Evolutionary conservation across 1,140 invertebrate genomes (phyloP).

Genomic region (Drosophila insularis): DNA sequence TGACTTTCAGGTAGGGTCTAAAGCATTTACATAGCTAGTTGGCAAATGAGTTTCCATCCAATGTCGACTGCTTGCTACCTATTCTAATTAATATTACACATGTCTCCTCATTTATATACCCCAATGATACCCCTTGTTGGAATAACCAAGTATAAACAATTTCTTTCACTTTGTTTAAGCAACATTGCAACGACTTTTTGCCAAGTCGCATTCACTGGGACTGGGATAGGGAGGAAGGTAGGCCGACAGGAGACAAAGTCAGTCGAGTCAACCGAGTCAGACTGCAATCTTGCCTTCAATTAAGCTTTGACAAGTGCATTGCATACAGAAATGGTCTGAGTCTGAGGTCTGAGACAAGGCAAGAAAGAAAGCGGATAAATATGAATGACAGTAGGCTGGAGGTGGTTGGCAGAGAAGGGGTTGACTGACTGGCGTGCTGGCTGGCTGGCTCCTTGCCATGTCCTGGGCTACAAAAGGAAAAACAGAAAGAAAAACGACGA

Average conservation of each 20-base stretch:
- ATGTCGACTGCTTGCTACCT: not conserved
- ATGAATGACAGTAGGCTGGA: constrained; percentile 57
- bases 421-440: constrained; percentile 34
- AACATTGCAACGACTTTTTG: constrained; percentile 65
- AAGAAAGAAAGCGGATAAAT: constrained; percentile 71
- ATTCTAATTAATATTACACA: not conserved
- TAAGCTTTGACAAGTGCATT: constrained; percentile 82
- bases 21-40: constrained; percentile 30
- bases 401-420: not conserved
- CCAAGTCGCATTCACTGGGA: constrained; percentile 73
- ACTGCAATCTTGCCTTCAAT: constrained; percentile 82
- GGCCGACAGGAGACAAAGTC: constrained; percentile 1
- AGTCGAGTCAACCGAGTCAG: constrained; percentile 49
- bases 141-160: constrained; percentile 50
- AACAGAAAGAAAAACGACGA: constrained; percentile 18
- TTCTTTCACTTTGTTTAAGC: constrained; percentile 75
- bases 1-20: not conserved
- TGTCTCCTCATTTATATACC: not conserved
- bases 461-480: constrained; percentile 44
- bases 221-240: constrained; percentile 11
- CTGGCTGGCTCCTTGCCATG: constrained; percentile 59
- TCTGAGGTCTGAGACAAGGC: constrained; percentile 42
- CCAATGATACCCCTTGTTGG: not conserved
- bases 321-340: constrained; percentile 48
- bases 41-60: not conserved